Evolutionary conservation across 2,888 invertebrate genomes (phyloP), one percentile per base, ranked within the genome.

Genomic region (Lepetodrilus schrolli): DNA sequence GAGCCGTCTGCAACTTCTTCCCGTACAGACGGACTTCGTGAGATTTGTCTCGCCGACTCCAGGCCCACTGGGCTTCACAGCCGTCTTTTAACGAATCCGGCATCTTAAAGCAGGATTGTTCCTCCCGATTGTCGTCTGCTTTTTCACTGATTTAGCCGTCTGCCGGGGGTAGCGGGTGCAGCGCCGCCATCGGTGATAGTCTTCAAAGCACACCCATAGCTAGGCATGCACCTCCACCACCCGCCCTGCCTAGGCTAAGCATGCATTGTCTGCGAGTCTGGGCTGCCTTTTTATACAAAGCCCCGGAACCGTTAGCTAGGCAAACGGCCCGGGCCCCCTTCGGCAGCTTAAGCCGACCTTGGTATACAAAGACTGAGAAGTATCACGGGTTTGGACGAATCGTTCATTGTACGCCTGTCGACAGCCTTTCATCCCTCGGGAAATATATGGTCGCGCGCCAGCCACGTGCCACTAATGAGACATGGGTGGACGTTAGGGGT

Each of bases 51-150:
- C 92, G 90, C 65, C 92, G 91, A 86, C 93, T 93, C 94, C 94
- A 94, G 0, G 93, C 92, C 94, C 94, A 94, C 82, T 92, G 91
- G 83, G 94, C 94, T 48, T 93, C 92, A 87, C 93, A 93, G 80
- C 93, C 93, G 83, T 92, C 90, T 48, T 80, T 78, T 75, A 86
- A 76, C 26, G 77, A 72, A 8, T 76, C 72, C 66, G 79, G 79
- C 65, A 80, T 66, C 10, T 78, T 78, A 50, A 74, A 74, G 38
- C 69, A 70, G 49, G 47, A 37, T 30, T 78, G 77, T 23, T 79
- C n/a, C n/a, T n/a, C n/a, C n/a, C 82, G 75, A 79, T 79, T 51
- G 66, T 66, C n/a, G 73, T 69, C 38, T 37, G 72, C 69, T 72
- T 48, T 70, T 70, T 43, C 58, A 65, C 47, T 36, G 50, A 65